Conservation (phyloP, 2,797 vertebrate species). For the Simalia tracyae region DNA sequence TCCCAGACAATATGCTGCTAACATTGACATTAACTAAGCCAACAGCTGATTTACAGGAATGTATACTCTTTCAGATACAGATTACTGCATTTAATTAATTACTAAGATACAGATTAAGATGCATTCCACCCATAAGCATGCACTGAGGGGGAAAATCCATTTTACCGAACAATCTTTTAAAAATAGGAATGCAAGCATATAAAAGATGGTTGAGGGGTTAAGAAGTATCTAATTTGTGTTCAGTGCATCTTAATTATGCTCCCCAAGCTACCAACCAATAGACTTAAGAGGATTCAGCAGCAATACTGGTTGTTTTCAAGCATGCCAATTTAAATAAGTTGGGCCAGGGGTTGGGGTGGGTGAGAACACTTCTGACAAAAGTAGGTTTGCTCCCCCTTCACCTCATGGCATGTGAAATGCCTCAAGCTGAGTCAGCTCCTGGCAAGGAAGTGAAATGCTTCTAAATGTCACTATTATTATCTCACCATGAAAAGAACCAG, state of each 20-base stretch:
- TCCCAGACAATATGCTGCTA: background rate
- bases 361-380: background rate
- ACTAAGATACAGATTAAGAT: background rate
- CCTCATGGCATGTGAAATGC: background rate
- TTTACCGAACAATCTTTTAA: background rate
- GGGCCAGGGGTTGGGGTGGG: background rate
- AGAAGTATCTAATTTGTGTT: background rate
- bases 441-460: background rate
- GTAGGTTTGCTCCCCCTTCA: background rate
- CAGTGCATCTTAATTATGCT: background rate
- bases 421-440: background rate
- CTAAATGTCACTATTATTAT: background rate
- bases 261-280: background rate
- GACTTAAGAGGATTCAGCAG: background rate
- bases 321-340: background rate
- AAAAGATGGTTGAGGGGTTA: background rate
- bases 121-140: background rate
- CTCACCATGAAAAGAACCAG: background rate
- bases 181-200: conserved; percentile 1
- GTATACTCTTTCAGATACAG: background rate
- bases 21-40: background rate
- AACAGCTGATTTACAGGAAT: background rate
- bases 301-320: background rate
- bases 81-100: background rate
- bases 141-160: background rate